Evolutionary conservation across 2,888 invertebrate genomes (phyloP).

Genomic region (Athalia cordata): DNA sequence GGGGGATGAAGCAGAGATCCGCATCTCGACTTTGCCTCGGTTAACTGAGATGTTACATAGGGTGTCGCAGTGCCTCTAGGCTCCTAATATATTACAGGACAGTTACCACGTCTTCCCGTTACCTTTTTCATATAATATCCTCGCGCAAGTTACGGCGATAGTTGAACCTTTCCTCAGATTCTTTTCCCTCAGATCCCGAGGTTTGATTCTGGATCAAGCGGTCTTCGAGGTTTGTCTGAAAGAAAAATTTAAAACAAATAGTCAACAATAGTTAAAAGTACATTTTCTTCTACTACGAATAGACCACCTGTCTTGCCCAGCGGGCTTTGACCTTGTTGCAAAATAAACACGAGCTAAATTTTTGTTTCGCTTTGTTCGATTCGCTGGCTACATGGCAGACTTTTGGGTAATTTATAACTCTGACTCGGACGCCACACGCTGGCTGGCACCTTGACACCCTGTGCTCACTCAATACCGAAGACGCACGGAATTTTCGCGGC

Average conservation of each 20-base stretch:
- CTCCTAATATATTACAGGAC: conserved; percentile 63
- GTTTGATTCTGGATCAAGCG: background rate
- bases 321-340: conserved; percentile 35
- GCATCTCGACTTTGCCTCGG: conserved; percentile 28
- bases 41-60: conserved; percentile 62
- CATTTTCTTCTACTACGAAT: background rate
- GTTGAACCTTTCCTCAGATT: conserved; percentile 43
- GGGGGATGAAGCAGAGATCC: conserved; percentile 34
- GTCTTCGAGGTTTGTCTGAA: conserved; percentile 20
- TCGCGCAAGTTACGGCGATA: conserved; percentile 48
- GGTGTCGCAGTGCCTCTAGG: conserved; percentile 51
- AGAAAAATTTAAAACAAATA: conserved; percentile 7
- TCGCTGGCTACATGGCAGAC: background rate
- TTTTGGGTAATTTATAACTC: background rate
- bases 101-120: conserved; percentile 54
- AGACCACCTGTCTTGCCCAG: conserved; percentile 41
- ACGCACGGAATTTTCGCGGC: background rate
- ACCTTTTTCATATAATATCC: conserved; percentile 50
- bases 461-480: conserved; percentile 31
- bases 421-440: background rate
- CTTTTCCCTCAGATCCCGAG: background rate
- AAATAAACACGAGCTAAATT: conserved; percentile 23
- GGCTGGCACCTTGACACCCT: conserved; percentile 30
- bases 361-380: conserved; percentile 8
- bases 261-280: background rate